Conservation (phyloP, 2,888 invertebrate genomes). For the Autographa pulchrina region DNA sequence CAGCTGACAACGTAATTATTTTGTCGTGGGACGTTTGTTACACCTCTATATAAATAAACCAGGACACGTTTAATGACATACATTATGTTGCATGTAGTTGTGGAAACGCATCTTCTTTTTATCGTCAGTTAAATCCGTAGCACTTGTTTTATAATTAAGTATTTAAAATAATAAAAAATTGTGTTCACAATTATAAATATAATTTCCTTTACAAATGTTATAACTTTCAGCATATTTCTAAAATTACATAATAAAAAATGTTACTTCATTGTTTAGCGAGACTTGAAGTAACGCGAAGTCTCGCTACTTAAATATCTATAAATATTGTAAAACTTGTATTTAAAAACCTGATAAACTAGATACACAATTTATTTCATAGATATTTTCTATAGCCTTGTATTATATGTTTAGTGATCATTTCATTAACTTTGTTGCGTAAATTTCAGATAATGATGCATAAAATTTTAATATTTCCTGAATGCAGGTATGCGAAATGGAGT, state of each 20-base stretch:
- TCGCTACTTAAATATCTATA: not conserved
- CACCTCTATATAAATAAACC: slow-evolving; percentile 27
- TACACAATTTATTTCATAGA: slow-evolving; percentile 11
- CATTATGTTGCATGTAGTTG: not conserved
- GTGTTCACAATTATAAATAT: no score
- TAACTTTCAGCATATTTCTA: not conserved
- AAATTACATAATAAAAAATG: not conserved
- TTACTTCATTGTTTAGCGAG: not conserved
- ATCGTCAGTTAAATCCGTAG: not conserved
- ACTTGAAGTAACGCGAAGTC: not conserved
- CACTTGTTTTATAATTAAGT: not conserved
- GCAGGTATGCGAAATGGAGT: slow-evolving; percentile 7
- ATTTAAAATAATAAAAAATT: not conserved
- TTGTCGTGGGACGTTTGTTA: slow-evolving; percentile 24
- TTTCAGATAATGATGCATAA: slow-evolving; percentile 10
- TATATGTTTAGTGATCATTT: slow-evolving; percentile 4
- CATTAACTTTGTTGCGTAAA: not conserved
- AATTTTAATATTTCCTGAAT: slow-evolving; percentile 14
- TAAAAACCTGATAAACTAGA: slow-evolving; percentile 31
- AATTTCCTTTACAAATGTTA: not conserved
- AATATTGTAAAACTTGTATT: slow-evolving; percentile 13
- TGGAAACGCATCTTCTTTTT: not conserved
- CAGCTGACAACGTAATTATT: slow-evolving; percentile 35
- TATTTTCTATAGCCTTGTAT: slow-evolving; percentile 13
- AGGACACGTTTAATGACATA: slow-evolving; percentile 22